phyloP scores from a whole-genome alignment of 2,888 invertebrate species.

The Zygaena filipendulae region DNA sequence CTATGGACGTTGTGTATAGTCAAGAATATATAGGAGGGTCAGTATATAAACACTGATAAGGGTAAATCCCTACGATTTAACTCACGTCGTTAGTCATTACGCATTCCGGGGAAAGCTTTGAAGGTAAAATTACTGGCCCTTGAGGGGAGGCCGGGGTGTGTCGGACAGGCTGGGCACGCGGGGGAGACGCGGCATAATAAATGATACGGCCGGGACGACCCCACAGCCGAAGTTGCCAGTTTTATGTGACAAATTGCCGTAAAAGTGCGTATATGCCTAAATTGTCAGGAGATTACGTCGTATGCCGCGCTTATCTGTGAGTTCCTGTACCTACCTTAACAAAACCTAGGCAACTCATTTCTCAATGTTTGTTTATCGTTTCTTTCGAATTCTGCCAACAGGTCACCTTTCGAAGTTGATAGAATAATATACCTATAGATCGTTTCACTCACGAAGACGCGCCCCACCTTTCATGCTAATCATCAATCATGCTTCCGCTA shows the following conservation, averaged over 20 bases:
- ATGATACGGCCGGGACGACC: slow-evolving; percentile 36
- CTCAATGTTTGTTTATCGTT: too few species aligned
- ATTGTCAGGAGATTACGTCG: slow-evolving; percentile 18
- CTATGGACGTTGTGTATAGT: too few species aligned
- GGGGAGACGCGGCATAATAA: slow-evolving; percentile 39
- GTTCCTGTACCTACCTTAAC: slow-evolving; percentile 1
- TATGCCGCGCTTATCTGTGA: too few species aligned
- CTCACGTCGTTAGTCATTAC: slow-evolving; percentile 57
- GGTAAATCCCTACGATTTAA: slow-evolving; percentile 54
- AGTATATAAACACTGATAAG: too few species aligned
- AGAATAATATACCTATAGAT: too few species aligned
- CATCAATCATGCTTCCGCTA: too few species aligned
- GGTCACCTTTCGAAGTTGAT: too few species aligned
- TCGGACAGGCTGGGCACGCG: slow-evolving; percentile 5
- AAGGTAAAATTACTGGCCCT: slow-evolving; percentile 60
- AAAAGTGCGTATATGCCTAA: slow-evolving; percentile 52
- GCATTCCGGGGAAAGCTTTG: slow-evolving; percentile 60
- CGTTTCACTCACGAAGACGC: too few species aligned
- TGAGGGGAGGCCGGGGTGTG: slow-evolving; percentile 30
- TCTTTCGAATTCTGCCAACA: too few species aligned
- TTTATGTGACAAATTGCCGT: slow-evolving; percentile 65
- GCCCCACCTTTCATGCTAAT: too few species aligned
- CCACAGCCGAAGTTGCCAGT: slow-evolving; percentile 49
- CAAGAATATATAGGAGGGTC: too few species aligned
- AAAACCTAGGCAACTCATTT: slow-evolving; percentile 21